Base-by-base conservation (phyloP, 2,797 vertebrate genomes). In the Odontamblyopus lacepedii region DNA sequence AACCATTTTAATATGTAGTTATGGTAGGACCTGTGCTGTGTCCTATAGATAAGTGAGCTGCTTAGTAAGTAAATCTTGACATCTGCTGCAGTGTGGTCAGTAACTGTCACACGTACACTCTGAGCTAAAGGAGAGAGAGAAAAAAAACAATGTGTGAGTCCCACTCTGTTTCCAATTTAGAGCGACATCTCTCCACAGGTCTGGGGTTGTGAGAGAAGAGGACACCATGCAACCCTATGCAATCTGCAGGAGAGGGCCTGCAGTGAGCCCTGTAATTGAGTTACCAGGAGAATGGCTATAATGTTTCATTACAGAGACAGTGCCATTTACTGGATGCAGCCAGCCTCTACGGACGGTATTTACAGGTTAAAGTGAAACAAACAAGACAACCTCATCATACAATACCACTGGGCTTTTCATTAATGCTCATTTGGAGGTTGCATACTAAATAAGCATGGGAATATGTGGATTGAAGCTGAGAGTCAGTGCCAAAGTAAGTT, bases 131-230 rank as follows among this genome's bases (percentile, higher is more conserved):
- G 23, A 23, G 30, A 32, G 4, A 32, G 7, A 38, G 8, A 38
- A 2, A 38, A 32, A 62, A 62, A 60, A 79, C 80, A 88, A 78
- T 79, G 74, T 71, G 78, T 68, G 74, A 76, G 87, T 80, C 78
- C 80, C 67, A 83, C 66, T 67, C 78, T 77, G 77, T 85, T 86
- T 90, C 85, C 90, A 90, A 90, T 87, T 89, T 88, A 84, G 84
- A 89, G 82, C 85, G 70, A 87, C 82, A 85, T 77, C 79, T 69
- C 79, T 78, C 82, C 76, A 80, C 87, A 88, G 88, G 81, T 87
- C 87, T 84, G 73, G 8, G 48, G 32, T 35, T 87, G 85, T 78
- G 75, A 82, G 78, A 77, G 85, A 86, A 83, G 82, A 85, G 82
- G 76, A 83, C 72, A 83, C 76, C 72, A 85, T 86, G 86, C 87